phyloP scores from a whole-genome alignment of 2,888 invertebrate genomes.

The Trachelus tabidus region DNA sequence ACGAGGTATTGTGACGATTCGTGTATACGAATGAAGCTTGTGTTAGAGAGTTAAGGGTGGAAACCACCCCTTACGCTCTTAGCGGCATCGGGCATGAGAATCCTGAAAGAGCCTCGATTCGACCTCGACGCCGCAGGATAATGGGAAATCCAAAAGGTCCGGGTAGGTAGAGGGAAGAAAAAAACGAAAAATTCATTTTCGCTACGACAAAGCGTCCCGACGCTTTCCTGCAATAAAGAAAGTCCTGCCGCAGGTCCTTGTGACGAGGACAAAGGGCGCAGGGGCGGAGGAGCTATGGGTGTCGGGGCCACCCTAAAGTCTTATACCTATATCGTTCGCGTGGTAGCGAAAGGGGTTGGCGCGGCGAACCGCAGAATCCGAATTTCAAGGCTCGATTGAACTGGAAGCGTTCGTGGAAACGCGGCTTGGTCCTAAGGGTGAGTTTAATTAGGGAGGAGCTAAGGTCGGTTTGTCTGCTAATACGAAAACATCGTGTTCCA shows the following conservation, averaged over 20 bases:
- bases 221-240: background rate
- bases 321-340: background rate
- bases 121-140: background rate
- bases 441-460: slow-evolving; percentile 17
- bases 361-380: background rate
- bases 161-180: background rate
- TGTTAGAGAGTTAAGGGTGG: background rate
- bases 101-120: background rate
- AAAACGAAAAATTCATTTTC: background rate
- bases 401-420: background rate
- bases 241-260: background rate
- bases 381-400: background rate
- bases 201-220: background rate
- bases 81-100: background rate
- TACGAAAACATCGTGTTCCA: slow-evolving; percentile 48
- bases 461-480: slow-evolving; percentile 48
- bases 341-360: background rate
- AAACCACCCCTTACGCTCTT: background rate
- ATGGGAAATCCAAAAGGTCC: background rate
- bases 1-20: background rate
- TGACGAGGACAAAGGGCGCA: background rate
- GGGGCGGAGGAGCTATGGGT: background rate
- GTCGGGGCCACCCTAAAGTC: background rate
- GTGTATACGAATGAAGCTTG: background rate
- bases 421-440: background rate